These are phyloP conservation scores for Synergus itoensis DNA, from an alignment of 2,888 invertebrate species.

Conservation along the genomic window DNA sequence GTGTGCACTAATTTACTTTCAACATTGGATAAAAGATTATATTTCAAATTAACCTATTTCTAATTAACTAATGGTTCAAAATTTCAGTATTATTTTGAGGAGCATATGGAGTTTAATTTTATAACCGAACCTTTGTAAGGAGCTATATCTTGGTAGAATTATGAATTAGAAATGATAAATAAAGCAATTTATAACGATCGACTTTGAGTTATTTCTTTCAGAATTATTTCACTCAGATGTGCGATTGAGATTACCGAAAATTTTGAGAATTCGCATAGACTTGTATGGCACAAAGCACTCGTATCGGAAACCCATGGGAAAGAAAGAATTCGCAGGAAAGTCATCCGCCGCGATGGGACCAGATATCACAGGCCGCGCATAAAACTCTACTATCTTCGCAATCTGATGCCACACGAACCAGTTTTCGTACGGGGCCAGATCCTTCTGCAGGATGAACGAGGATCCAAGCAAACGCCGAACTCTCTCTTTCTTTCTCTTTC, in stretches of 20 bases:
- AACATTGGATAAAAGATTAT: neutral
- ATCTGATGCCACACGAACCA: constrained; percentile 76
- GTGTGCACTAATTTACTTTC: too few relatives aligned
- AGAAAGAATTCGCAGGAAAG: constrained; percentile 74
- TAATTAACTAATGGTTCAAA: too few relatives aligned
- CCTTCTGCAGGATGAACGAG: constrained; percentile 60
- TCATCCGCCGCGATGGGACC: constrained; percentile 73
- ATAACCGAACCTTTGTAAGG: too few relatives aligned
- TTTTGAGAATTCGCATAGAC: neutral
- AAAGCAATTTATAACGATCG: too few relatives aligned
- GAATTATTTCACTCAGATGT: neutral
- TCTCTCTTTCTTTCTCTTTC: constrained; percentile 50
- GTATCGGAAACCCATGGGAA: constrained; percentile 72
- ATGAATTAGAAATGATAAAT: too few relatives aligned
- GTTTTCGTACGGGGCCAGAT: constrained; percentile 70
- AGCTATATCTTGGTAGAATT: too few relatives aligned
- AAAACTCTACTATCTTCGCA: constrained; percentile 75
- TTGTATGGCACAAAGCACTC: constrained; percentile 8
- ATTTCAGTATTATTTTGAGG: too few relatives aligned
- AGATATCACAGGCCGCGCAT: constrained; percentile 70
- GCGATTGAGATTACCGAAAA: neutral
- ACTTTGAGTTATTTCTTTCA: too few relatives aligned
- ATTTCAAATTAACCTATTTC: too few relatives aligned
- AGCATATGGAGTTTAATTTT: too few relatives aligned
- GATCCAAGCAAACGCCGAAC: constrained; percentile 48